A percentile compares a stretch with the other conserved stretches of the same genome.
Evolutionary conservation across 1,140 invertebrate genomes (phyloP).

Genomic region (Brachionus asplanchnoidis): DNA sequence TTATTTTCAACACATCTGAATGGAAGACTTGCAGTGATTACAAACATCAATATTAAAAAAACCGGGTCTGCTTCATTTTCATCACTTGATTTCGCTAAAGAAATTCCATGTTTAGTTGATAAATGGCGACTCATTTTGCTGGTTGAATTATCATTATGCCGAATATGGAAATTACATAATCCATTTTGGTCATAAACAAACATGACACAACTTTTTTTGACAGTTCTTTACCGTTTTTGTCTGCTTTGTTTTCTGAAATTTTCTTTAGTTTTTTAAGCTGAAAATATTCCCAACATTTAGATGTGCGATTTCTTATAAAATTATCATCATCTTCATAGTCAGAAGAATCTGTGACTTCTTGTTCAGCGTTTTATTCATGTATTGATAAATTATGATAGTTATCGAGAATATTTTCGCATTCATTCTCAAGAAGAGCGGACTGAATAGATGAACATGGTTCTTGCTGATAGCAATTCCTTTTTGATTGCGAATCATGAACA

Average conservation of each 20-base stretch:
- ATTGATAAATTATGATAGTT: background rate
- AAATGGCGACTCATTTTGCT: background rate
- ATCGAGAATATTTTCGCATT: background rate
- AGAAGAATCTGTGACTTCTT: background rate
- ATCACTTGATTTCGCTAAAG: background rate
- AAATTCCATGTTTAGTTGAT: background rate
- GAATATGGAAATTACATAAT: background rate
- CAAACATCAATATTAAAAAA: background rate
- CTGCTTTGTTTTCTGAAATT: background rate
- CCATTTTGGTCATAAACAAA: background rate
- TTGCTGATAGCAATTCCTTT: background rate
- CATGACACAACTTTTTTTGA: background rate
- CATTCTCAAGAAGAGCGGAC: background rate
- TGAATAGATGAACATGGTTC: background rate
- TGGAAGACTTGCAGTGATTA: background rate
- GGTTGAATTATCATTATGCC: background rate
- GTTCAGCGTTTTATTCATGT: background rate
- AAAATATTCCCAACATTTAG: background rate
- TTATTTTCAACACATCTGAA: conserved; percentile 11
- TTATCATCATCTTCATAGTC: background rate
- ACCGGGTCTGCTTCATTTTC: background rate
- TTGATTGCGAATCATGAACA: background rate
- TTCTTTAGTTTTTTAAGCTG: background rate
- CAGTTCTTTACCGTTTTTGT: background rate
- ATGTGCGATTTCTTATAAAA: background rate